Base-by-base conservation (phyloP, 2,888 invertebrate species). In the Subacronicta megacephala region DNA sequence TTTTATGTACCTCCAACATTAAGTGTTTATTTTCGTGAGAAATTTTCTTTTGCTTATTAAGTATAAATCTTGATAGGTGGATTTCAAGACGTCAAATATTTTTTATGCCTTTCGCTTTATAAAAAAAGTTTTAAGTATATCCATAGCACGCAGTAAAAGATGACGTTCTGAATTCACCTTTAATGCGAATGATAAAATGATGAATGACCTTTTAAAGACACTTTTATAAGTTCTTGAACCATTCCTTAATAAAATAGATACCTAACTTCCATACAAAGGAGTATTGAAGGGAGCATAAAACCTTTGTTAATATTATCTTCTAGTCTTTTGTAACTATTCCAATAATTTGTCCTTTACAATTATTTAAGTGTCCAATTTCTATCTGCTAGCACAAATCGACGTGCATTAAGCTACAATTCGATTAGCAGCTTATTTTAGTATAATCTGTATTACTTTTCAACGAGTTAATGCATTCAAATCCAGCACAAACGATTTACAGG, bases 1-100 rank as follows among this genome's bases (percentile, higher is more conserved):
- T 88, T 88, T 88, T 87, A 86, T 89, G 83, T 86, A 85, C 87
- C 75, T 77, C 69, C 74, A 67, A 80, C 75, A 86, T 85, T 85
- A 85, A 85, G 80, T 85, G 84, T 88, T 84, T 86, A 85, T 87
- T 84, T 86, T 83, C 62, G 77, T 78, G 73, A 75, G 71, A 75
- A 77, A 55, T 62, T 73, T 78, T 75, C 58, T 65, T 73, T 65
- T 68, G 49, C 69, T 81, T 75, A 68, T 73, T 70, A 72, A 72
- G 70, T 60, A 49, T 44, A 59, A 75, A 70, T 62, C 58, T 66
- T 72, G 55, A 64, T 63, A 60, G 57, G 54, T 31, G 52, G 45
- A 68, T 67, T 75, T 66, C 44, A 45, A 35, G 35, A 18, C 43
- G 36, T 56, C 52, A 36, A 54, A 60, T 42, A 10, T 50, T 26